Base-by-base conservation (phyloP, 2,113 vertebrate species). In the Pseudonaja textilis region DNA sequence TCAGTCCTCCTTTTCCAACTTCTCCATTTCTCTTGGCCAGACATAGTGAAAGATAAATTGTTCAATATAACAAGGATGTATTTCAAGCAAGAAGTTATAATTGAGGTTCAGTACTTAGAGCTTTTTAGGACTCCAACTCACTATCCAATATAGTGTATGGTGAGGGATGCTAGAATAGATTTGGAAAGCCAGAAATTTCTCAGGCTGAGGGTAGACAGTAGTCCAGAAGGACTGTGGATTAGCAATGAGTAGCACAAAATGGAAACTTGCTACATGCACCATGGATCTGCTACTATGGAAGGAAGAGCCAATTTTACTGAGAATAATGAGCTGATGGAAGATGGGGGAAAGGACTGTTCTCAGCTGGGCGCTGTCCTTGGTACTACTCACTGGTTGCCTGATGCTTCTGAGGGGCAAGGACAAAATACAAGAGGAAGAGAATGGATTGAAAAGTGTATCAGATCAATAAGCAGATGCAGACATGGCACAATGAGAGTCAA, bases 1-100 rank as follows among this genome's bases (percentile, higher is more conserved):
- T 54, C 56, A 61, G 22, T 20, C 45, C 54, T 23, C 87, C 34
- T 16, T 54, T 74, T 85, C 45, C 45, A 34, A 29, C 88, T 74
- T 39, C 89, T 85, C 54, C 42, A 85, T 85, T 34, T 59, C 23
- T 90, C 45, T 87, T 90, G 89, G 89, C 74, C n/a, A 93, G 92
- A 93, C 81, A 69, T n/a, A 61, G 89, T 45, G 81, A 59, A 56
- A 57, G 56, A 81, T 29, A 50, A n/a, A 61, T 61, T 5, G n/a
- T 89, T 90, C 92, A 90, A 42, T 64, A 29, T 5, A 90, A 56
- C 1, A 6, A 57, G 16, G 64, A 61, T 22, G 14, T 11, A 25
- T 85, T 42, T 92, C 18, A 2, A 20, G 47, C 54, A 26, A 23
- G 14, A 88, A 39, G 29, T 6, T 5, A 29, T 50, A 18, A 59